Evolutionary conservation across 2,113 vertebrate species (phyloP), one percentile per base, ranked within the genome.

Genomic region (Cyanoramphus novaezelandiae): DNA sequence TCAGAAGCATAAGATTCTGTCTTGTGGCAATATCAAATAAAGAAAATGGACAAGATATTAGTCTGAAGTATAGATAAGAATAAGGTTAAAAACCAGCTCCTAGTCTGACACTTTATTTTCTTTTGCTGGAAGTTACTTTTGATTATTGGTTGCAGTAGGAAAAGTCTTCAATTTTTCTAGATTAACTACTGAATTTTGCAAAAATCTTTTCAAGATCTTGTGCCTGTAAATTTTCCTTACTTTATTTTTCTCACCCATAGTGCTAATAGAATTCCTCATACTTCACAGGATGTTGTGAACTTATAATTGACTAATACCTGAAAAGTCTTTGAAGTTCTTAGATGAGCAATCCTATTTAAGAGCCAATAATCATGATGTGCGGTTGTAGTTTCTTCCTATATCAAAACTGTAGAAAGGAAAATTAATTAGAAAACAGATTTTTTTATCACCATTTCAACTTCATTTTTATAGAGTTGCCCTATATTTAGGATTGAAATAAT

Each of bases 51-150:
- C 59, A 90, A 72, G 62, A 76, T 68, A 37, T 52, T 62, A 55
- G 62, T 90, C 62, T 87, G 84, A 92, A 92, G 95, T 92, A 90
- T 47, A 41, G 23, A 16, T 35, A n/a, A 79, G 71, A 64, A 68
- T 52, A 79, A 86, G 81, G 53, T 95, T 89, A 94, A 97, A 97
- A 93, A 43, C 8, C 88, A 97, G 83, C 86, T 82, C 78, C 74
- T 90, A 92, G 44, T 72, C 91, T 84, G 29, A 63, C 17, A 88
- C 84, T 97, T 96, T 87, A 93, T 97, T 97, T 97, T 94, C 90
- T 65, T 96, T 85, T 90, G 92, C 77, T 91, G 85, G 86, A 97
- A 97, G 92, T 92, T 88, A 80, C 33, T 95, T 91, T 81, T 91
- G 86, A 86, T 78, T 94, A 77, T 79, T 87, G 10, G 28, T 50